These are phyloP conservation scores for Hippocampus zosterae DNA, from an alignment of 2,113 vertebrate species.

Conservation along the genomic window DNA sequence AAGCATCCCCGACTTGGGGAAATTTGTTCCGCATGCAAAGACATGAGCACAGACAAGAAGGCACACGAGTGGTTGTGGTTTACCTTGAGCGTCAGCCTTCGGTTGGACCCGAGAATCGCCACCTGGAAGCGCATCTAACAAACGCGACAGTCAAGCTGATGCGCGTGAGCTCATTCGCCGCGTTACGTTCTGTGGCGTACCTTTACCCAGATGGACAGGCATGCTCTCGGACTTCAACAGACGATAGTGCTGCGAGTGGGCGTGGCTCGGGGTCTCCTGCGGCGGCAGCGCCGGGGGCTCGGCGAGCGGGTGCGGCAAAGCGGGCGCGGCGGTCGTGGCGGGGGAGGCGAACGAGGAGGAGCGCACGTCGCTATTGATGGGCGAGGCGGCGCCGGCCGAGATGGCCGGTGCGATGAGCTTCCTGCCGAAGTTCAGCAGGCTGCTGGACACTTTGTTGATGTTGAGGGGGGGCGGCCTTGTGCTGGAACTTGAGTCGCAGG, in stretches of 20 bases:
- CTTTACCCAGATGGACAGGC: slow-evolving; percentile 93
- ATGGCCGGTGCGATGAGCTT: slow-evolving; percentile 90
- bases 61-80: slow-evolving; percentile 49
- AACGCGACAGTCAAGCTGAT: slow-evolving; percentile 57
- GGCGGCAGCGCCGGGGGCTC: slow-evolving; percentile 47
- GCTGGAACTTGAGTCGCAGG: slow-evolving; percentile 49
- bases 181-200: slow-evolving; percentile 61
- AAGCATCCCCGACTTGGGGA: no score
- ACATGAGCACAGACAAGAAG: neutral
- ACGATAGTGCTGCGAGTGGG: slow-evolving; percentile 76
- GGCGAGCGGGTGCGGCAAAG: slow-evolving; percentile 50
- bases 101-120: slow-evolving; percentile 73
- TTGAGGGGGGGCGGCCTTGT: slow-evolving; percentile 83
- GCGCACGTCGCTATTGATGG: slow-evolving; percentile 67
- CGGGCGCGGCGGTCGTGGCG: slow-evolving; percentile 33
- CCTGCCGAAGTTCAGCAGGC: slow-evolving; percentile 89
- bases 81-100: slow-evolving; percentile 84
- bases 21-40: neutral
- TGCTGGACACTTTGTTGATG: slow-evolving; percentile 97
- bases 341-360: slow-evolving; percentile 38
- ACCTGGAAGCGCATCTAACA: slow-evolving; percentile 77
- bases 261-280: slow-evolving; percentile 45
- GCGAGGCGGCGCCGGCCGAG: slow-evolving; percentile 57
- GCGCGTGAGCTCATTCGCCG: neutral
- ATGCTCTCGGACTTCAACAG: slow-evolving; percentile 97